A percentile compares a stretch with the other conserved stretches of the same genome.
Evolutionary conservation across 2,113 vertebrate species (phyloP).

Genomic region (Tenebrosternarchus preto): DNA sequence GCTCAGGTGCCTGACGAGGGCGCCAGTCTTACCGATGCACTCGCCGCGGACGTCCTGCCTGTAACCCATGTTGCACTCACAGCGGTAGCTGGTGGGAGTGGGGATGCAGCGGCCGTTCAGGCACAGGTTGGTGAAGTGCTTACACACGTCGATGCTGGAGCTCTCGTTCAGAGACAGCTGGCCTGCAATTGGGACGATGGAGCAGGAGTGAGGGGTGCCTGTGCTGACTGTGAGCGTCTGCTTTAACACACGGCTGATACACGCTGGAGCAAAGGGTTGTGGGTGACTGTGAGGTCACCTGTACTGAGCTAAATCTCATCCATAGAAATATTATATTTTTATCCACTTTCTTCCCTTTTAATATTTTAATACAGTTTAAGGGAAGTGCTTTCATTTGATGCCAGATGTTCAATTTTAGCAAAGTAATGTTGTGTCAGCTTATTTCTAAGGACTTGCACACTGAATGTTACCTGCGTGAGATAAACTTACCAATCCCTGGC

Average conservation of each 20-base stretch:
- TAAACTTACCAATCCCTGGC: slow-evolving; percentile 72
- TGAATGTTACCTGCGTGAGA: slow-evolving; percentile 26
- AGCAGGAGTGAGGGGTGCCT: slow-evolving; percentile 3
- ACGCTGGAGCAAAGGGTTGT: no score
- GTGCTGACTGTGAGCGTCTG: no score
- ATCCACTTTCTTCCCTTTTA: no score
- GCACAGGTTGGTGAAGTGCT: slow-evolving; percentile 93
- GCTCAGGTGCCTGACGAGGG: not conserved
- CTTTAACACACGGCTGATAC: no score
- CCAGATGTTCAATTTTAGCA: no score
- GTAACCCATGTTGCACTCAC: slow-evolving; percentile 99
- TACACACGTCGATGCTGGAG: slow-evolving; percentile 88
- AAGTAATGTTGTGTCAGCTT: no score
- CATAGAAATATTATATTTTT: no score
- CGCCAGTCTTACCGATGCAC: slow-evolving; percentile 86
- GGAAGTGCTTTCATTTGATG: no score
- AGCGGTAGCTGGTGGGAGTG: slow-evolving; percentile 89
- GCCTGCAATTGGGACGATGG: slow-evolving; percentile 65
- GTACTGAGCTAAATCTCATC: no score
- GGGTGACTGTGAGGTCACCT: no score
- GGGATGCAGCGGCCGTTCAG: slow-evolving; percentile 95
- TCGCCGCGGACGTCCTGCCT: slow-evolving; percentile 88
- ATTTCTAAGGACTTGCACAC: no score
- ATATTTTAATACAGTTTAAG: no score
- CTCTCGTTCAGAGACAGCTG: slow-evolving; percentile 84